Conservation (phyloP, 2,113 vertebrate genomes). For the Calypte anna region DNA sequence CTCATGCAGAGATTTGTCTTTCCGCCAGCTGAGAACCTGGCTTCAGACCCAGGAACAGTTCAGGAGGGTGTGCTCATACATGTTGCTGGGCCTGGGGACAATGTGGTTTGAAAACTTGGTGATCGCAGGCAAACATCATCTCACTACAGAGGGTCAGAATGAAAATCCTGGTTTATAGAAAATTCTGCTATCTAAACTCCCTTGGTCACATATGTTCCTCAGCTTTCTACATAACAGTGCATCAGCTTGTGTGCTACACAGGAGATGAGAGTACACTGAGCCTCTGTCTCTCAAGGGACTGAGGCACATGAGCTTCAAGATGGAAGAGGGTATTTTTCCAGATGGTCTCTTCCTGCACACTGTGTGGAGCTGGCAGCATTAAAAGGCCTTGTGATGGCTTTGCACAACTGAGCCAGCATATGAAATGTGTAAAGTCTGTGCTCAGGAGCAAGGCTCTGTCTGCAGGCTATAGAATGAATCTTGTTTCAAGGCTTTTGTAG, state of each 20-base stretch:
- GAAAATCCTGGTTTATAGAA: not conserved
- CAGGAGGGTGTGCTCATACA: accelerated
- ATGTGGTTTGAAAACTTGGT: not conserved
- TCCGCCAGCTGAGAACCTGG: not conserved
- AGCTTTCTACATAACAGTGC: accelerated
- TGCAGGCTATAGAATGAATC: not conserved
- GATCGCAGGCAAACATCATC: not conserved
- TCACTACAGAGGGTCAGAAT: not conserved
- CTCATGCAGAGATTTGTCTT: not conserved
- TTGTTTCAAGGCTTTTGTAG: not conserved
- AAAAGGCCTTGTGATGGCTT: not conserved
- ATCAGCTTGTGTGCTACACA: accelerated
- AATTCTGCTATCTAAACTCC: not conserved
- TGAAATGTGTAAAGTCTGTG: not conserved
- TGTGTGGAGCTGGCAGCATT: slow-evolving; percentile 13
- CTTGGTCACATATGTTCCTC: not conserved
- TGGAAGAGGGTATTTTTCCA: slow-evolving; percentile 16
- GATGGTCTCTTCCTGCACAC: slow-evolving; percentile 22
- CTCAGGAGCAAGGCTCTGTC: not conserved
- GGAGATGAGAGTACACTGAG: not conserved
- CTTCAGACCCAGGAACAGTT: not conserved
- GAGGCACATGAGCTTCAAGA: not conserved
- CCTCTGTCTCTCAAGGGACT: not conserved
- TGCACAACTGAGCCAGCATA: not conserved
- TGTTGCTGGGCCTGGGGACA: not conserved